phyloP scores from a whole-genome alignment of 2,888 invertebrate genomes.

The Cataglyphis rosenhaueri region DNA sequence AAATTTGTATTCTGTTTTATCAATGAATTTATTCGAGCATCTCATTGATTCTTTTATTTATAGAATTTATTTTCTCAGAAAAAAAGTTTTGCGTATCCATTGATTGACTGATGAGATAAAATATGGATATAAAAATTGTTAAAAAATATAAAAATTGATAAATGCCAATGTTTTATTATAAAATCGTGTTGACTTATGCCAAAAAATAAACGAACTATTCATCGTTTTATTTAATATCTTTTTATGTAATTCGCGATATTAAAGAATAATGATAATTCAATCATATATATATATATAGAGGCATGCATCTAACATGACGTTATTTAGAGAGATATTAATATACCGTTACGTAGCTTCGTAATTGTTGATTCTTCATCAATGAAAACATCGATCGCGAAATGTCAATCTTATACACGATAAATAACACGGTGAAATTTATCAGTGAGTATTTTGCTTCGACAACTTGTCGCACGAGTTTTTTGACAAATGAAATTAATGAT shows the following conservation, averaged over 20 bases:
- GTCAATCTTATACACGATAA: slow-evolving; percentile 3
- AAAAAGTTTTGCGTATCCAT: background rate
- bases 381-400: background rate
- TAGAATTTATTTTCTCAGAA: background rate
- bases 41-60: background rate
- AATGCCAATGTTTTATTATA: background rate
- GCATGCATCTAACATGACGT: background rate
- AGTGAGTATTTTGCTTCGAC: slow-evolving; percentile 32
- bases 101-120: background rate
- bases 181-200: background rate
- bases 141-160: background rate
- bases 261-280: background rate
- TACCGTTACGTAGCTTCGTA: background rate
- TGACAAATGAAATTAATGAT: slow-evolving; percentile 36
- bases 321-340: background rate
- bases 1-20: background rate
- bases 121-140: background rate
- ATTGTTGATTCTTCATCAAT: background rate
- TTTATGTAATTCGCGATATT: background rate
- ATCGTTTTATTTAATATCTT: background rate
- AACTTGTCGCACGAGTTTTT: slow-evolving; percentile 34
- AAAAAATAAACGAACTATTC: background rate
- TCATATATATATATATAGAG: background rate
- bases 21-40: background rate
- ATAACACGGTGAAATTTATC: slow-evolving; percentile 28